Base-by-base conservation (phyloP, 2,113 vertebrate species). In the Dipodomys ordii region DNA sequence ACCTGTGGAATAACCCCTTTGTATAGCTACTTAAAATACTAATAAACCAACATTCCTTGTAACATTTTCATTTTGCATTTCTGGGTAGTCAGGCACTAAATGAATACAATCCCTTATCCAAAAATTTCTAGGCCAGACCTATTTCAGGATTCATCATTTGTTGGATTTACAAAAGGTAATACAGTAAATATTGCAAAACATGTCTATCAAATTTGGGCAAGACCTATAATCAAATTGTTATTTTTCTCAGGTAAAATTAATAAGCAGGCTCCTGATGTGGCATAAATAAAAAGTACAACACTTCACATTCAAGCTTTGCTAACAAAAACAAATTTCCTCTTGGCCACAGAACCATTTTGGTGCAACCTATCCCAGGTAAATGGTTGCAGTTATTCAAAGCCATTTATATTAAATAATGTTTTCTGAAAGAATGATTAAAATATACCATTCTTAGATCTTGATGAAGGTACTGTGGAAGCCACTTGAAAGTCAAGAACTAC, bases 401-500 rank as follows among this genome's bases (percentile, higher is more conserved):
- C 83, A 84, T 16, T 7, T 1, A n/a, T 23, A 39, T 39, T 46
- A 72, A 79, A 35, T 46, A 20, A 44, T 22, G 22, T 44, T 87
- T 79, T 72, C 71, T 81, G 57, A 28, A 82, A 65, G 16, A 12
- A 30, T 57, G 25, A 88, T 73, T 83, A 90, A 90, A 64, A 60
- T 49, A 44, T 7, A 67, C 67, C 39, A 30, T 39, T 76, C 46
- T 72, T 65, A 44, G 82, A 77, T 69, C 64, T 73, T 69, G 13
- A 82, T 46, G 83, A 81, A 84, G 20, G 83, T 39, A 76, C 32
- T 20, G 60, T 28, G 79, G 62, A 92, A 94, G 69, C 72, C 78
- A 82, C 84, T 64, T 80, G 60, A 81, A 93, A 78, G 32, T 83
- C 53, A 80, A 88, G 44, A 86, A 76, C 60, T 76, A 86, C 28